These are phyloP conservation scores for Diadema setosum DNA, from an alignment of 35 echinoderm and acorn worm genomes.

Conservation along the genomic window DNA sequence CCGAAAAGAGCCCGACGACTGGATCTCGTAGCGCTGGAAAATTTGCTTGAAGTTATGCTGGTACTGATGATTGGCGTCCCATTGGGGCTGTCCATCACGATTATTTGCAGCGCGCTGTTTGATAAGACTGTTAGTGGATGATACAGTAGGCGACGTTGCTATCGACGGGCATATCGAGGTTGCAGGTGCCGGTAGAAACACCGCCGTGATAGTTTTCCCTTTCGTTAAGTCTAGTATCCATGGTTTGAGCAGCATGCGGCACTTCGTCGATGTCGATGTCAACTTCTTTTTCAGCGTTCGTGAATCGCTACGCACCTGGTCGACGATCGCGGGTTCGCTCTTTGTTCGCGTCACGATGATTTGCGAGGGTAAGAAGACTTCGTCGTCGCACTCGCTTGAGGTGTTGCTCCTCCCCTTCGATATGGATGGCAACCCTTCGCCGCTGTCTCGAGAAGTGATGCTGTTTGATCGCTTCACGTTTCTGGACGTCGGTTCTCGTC, in stretches of 20 bases:
- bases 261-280: not conserved
- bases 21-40: slow-evolving; percentile 57
- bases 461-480: not conserved
- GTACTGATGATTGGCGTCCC: not conserved
- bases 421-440: not conserved
- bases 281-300: not conserved
- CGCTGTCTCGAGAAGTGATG: not conserved
- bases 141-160: not conserved
- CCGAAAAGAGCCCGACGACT: slow-evolving; percentile 52
- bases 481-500: not conserved
- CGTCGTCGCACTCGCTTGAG: not conserved
- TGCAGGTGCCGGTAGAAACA: not conserved
- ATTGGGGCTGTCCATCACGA: not conserved
- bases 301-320: not conserved
- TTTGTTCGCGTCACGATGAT: not conserved
- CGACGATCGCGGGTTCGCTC: not conserved
- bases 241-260: not conserved
- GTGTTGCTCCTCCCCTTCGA: not conserved
- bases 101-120: not conserved
- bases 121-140: slow-evolving; percentile 37
- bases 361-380: not conserved
- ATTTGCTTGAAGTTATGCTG: slow-evolving; percentile 40
- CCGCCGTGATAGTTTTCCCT: not conserved
- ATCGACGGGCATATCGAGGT: not conserved
- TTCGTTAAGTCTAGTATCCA: not conserved